Conservation (phyloP, 2,113 vertebrate species). For the Chionomys nivalis region DNA sequence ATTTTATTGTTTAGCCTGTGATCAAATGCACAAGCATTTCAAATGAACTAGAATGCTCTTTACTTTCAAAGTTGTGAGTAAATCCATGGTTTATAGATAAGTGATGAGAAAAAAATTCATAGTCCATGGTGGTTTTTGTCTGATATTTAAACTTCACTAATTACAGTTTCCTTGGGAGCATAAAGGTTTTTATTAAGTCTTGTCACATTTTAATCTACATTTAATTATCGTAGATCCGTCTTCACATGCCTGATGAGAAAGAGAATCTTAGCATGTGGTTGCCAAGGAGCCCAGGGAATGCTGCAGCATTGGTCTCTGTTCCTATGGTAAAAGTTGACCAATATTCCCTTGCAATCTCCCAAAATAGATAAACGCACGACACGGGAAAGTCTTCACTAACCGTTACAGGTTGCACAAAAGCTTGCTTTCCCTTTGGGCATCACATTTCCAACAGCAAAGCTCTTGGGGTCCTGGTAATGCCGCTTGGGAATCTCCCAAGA, state of each 20-base stretch:
- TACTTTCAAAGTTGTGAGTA: slow-evolving; percentile 19
- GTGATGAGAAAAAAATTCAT: slow-evolving; percentile 48
- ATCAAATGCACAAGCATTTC: slow-evolving; percentile 30
- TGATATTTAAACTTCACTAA: slow-evolving; percentile 44
- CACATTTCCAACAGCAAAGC: slow-evolving; percentile 55
- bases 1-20: slow-evolving; percentile 45
- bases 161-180: slow-evolving; percentile 54
- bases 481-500: neutral
- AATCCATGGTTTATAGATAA: slow-evolving; percentile 18
- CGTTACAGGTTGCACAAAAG: neutral
- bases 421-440: slow-evolving; percentile 50
- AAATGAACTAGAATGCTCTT: slow-evolving; percentile 2
- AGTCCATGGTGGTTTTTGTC: neutral
- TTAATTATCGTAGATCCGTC: slow-evolving; percentile 68
- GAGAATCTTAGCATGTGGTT: slow-evolving; percentile 41
- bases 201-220: slow-evolving; percentile 69
- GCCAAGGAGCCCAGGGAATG: neutral
- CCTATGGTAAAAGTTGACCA: slow-evolving; percentile 6
- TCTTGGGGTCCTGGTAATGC: neutral
- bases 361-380: slow-evolving; percentile 46
- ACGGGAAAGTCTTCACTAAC: neutral
- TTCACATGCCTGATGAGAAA: slow-evolving; percentile 64
- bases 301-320: neutral
- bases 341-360: neutral
- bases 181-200: slow-evolving; percentile 59